Conservation (phyloP, 2,888 invertebrate genomes). For the Meganola albula region DNA sequence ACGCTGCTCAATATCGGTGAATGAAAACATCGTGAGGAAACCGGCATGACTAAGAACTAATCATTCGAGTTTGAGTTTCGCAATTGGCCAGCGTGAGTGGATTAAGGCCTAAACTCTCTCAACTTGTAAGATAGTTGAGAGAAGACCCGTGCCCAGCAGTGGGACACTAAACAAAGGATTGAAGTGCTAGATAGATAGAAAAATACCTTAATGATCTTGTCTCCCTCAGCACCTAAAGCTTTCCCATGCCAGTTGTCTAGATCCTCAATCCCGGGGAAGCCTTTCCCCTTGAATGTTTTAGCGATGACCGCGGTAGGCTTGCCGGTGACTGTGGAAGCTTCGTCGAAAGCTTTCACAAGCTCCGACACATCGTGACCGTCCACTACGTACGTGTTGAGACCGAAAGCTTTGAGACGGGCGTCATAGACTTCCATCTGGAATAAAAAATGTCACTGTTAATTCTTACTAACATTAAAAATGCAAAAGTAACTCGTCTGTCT, state of each 20-base stretch:
- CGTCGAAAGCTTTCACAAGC: conserved; percentile 91
- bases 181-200: no score
- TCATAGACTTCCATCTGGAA: conserved; percentile 85
- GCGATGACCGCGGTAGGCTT: conserved; percentile 96
- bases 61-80: no score
- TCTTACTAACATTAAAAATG: no score
- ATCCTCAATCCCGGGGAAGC: conserved; percentile 94
- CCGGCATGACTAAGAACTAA: no score
- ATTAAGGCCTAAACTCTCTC: no score
- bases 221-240: conserved; percentile 90
- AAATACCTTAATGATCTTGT: conserved; percentile 78
- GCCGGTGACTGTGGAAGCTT: conserved; percentile 84
- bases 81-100: no score
- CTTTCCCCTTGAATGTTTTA: conserved; percentile 96
- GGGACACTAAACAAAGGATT: no score
- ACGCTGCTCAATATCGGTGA: no score
- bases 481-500: no score
- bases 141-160: no score
- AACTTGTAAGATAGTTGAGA: no score
- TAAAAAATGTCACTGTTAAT: conserved; percentile 3
- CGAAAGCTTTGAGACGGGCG: conserved; percentile 92
- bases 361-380: conserved; percentile 98
- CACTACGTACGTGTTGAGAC: conserved; percentile 92
- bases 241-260: conserved; percentile 99
- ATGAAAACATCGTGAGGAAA: no score